Conservation (phyloP, 1,140 invertebrate species). For the Plectrocnemia conspersa region DNA sequence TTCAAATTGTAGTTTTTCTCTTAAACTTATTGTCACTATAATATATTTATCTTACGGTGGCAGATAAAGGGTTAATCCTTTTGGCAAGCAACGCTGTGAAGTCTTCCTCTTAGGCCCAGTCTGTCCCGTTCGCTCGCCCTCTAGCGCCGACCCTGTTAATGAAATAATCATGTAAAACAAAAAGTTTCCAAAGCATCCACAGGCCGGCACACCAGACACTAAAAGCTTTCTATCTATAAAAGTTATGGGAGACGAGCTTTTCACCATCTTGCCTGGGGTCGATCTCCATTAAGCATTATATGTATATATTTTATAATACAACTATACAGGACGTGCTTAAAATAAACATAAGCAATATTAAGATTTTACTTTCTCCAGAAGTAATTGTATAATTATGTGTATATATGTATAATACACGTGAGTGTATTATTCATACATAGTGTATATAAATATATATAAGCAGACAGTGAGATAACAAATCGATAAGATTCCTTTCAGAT, state of each 20-base stretch:
- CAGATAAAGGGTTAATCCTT: conserved; percentile 35
- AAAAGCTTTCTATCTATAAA: conserved; percentile 37
- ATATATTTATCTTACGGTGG: too few relatives aligned
- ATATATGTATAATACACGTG: neutral
- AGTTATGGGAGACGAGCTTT: conserved; percentile 24
- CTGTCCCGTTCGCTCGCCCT: conserved; percentile 16
- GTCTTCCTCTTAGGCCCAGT: conserved; percentile 11
- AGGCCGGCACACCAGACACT: conserved; percentile 30
- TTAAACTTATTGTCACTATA: too few relatives aligned
- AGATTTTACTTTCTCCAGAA: neutral
- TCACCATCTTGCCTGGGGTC: conserved; percentile 17
- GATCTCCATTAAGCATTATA: neutral
- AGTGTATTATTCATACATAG: neutral
- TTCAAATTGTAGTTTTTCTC: too few relatives aligned
- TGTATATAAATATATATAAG: neutral
- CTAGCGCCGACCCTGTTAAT: conserved; percentile 27
- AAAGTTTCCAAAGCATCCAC: conserved; percentile 32
- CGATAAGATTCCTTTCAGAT: conserved; percentile 19
- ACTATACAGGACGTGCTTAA: too few relatives aligned
- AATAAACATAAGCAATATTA: too few relatives aligned
- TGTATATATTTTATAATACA: too few relatives aligned
- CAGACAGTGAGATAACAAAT: conserved; percentile 21
- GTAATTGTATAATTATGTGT: neutral
- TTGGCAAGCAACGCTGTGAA: conserved; percentile 5
- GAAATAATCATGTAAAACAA: conserved; percentile 37